Conservation (phyloP, 2,797 vertebrate species). For the Anguilla marmorata region DNA sequence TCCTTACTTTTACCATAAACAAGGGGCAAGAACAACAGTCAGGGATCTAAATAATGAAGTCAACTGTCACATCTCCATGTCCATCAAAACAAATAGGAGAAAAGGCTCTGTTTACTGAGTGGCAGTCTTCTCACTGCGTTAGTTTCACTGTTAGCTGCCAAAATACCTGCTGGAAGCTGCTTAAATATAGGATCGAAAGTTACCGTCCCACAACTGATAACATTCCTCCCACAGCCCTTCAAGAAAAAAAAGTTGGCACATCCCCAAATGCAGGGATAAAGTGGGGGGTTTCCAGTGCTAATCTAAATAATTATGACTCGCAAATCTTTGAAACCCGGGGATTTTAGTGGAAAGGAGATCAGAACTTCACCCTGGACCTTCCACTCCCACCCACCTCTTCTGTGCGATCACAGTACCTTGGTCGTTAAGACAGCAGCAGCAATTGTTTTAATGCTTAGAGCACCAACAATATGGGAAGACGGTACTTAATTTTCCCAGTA, state of each 20-base stretch:
- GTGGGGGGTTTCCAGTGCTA: not conserved
- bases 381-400: not conserved
- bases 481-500: not conserved
- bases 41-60: not conserved
- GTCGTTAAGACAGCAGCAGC: not conserved
- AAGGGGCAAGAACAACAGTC: not conserved
- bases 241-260: not conserved
- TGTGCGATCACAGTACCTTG: not conserved
- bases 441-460: constrained; percentile 8
- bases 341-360: not conserved
- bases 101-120: not conserved
- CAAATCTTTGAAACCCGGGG: not conserved
- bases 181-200: not conserved
- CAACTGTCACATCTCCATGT: not conserved
- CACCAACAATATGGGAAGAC: constrained; percentile 20
- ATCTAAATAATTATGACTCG: not conserved
- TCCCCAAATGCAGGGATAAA: not conserved
- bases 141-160: not conserved
- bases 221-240: not conserved
- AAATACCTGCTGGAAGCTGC: not conserved
- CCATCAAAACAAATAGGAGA: not conserved
- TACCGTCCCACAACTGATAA: not conserved
- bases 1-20: not conserved
- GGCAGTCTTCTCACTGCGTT: not conserved
- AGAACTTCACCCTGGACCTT: not conserved